Percentiles rank a stretch among this genome's conserved stretches.
phyloP scores from a whole-genome alignment of 2,113 vertebrate species.

The Peromyscus maniculatus region DNA sequence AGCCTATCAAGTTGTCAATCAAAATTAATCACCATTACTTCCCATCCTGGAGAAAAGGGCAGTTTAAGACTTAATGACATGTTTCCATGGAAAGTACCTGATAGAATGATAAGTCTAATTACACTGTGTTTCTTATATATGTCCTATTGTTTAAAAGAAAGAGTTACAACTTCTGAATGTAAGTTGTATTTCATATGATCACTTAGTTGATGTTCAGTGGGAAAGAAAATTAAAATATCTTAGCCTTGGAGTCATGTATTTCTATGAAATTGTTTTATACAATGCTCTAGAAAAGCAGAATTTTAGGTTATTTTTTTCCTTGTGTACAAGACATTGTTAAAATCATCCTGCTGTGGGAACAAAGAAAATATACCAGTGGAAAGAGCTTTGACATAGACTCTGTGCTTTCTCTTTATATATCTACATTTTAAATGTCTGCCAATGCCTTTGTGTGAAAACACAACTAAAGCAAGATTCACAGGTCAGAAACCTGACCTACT shows the following conservation, averaged over 20 bases:
- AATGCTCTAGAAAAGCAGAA: conserved; percentile 1
- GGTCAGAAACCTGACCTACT: conserved; percentile 63
- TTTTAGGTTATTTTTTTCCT: conserved; percentile 30
- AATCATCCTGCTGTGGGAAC: conserved; percentile 55
- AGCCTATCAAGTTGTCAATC: neutral
- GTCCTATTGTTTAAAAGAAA: neutral
- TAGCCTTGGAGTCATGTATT: neutral
- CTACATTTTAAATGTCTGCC: conserved; percentile 61
- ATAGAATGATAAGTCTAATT: neutral
- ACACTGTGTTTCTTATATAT: neutral
- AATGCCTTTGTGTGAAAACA: conserved; percentile 49
- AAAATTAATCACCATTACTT: neutral
- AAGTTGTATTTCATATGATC: neutral
- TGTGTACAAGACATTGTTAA: conserved; percentile 38
- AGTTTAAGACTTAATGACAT: neutral
- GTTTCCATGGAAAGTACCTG: neutral
- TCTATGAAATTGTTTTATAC: neutral
- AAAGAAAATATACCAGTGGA: conserved; percentile 46
- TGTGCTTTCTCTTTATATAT: conserved; percentile 34
- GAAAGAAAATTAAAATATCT: conserved; percentile 57
- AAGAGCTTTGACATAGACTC: neutral
- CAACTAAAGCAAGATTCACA: conserved; percentile 44
- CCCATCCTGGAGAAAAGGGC: neutral
- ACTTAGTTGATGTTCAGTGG: neutral
- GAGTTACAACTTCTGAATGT: conserved; percentile 12